Evolutionary conservation across 2,888 invertebrate genomes (phyloP).

Genomic region (Yponomeuta cagnagella): DNA sequence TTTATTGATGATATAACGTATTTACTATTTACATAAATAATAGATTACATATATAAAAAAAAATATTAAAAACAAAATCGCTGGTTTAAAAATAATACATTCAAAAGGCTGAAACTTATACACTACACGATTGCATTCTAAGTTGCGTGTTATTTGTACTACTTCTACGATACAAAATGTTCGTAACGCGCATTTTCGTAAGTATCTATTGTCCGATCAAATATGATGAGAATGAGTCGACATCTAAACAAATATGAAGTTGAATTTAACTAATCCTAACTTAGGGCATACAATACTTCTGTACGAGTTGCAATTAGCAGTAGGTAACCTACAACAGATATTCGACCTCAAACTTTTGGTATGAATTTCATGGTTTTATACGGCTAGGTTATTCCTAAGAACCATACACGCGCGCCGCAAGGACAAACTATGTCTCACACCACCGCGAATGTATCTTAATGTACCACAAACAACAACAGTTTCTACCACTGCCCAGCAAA

Average conservation of each 20-base stretch:
- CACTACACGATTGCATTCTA: conserved; percentile 35
- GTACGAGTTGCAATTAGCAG: conserved; percentile 27
- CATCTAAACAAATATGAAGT: conserved; percentile 32
- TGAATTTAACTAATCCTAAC: conserved; percentile 3
- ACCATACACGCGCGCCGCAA: not conserved
- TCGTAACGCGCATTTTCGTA: conserved; percentile 41
- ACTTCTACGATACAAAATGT: conserved; percentile 47
- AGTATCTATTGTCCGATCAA: conserved; percentile 41
- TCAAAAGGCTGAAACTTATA: conserved; percentile 37
- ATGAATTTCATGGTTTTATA: not conserved
- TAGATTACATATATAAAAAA: conserved; percentile 39
- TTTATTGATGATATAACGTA: conserved; percentile 40
- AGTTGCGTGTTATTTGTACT: conserved; percentile 44
- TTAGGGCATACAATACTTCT: conserved; percentile 33
- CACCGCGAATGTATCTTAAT: not conserved
- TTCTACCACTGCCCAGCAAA: no score
- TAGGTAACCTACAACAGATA: conserved; percentile 17
- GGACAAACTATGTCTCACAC: not conserved
- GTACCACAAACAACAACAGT: conserved; percentile 10
- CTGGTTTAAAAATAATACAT: conserved; percentile 36
- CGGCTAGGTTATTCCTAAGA: not conserved
- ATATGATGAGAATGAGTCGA: conserved; percentile 31
- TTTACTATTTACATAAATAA: conserved; percentile 60
- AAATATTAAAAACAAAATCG: conserved; percentile 25
- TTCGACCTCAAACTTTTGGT: no score